phyloP scores from a whole-genome alignment of 1,140 invertebrate genomes.

The Tetranychus urticae region DNA sequence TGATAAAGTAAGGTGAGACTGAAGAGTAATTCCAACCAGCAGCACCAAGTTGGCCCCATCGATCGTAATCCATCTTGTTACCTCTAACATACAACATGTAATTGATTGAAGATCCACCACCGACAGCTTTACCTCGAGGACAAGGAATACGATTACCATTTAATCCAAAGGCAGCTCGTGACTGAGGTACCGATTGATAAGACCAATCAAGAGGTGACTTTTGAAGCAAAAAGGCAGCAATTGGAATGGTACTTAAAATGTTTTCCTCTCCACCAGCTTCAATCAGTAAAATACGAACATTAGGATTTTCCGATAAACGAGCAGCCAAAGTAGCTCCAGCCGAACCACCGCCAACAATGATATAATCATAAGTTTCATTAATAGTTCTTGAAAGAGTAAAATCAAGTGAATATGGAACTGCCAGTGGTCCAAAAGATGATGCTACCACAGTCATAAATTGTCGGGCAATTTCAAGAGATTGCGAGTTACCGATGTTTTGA shows the following conservation, averaged over 20 bases:
- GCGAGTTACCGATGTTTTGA: neutral
- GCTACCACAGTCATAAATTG: neutral
- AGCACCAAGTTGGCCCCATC: slow-evolving; percentile 72
- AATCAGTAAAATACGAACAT: slow-evolving; percentile 32
- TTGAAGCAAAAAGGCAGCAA: slow-evolving; percentile 44
- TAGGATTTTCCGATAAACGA: slow-evolving; percentile 8
- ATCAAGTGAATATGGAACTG: neutral
- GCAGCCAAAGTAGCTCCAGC: slow-evolving; percentile 12
- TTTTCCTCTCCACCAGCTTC: slow-evolving; percentile 39
- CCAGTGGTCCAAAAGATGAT: neutral
- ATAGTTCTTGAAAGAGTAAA: neutral
- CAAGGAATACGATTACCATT: slow-evolving; percentile 20
- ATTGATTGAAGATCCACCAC: slow-evolving; percentile 62
- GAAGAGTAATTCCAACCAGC: slow-evolving; percentile 71
- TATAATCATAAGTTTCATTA: slow-evolving; percentile 9
- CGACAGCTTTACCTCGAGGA: slow-evolving; percentile 52
- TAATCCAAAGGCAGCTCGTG: neutral
- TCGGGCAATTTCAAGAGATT: neutral
- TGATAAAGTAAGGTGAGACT: slow-evolving; percentile 57
- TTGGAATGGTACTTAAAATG: slow-evolving; percentile 44
- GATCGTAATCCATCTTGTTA: slow-evolving; percentile 71
- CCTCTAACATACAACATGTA: slow-evolving; percentile 90
- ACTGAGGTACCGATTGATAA: slow-evolving; percentile 55
- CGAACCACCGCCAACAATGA: slow-evolving; percentile 13
- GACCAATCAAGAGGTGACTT: slow-evolving; percentile 62